These are phyloP conservation scores for Mastigias papua DNA, from an alignment of 30 jellyfish, hydroid and myxozoan genomes.

Conservation along the genomic window DNA sequence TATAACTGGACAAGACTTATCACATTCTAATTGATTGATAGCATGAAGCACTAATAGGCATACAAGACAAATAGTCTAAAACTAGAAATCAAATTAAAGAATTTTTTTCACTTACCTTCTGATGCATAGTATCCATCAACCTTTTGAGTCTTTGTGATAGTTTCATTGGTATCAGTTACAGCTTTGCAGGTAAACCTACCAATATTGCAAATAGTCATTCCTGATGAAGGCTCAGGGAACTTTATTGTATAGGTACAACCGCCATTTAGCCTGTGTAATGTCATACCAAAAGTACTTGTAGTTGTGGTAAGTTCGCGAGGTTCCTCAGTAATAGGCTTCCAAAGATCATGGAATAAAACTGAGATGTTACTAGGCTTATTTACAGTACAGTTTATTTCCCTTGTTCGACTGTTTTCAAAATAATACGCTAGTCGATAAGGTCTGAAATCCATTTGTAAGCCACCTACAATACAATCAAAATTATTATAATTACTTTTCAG, in stretches of 20 bases:
- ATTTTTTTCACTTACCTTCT: no score
- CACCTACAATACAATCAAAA: conserved; percentile 8
- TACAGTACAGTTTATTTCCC: conserved; percentile 16
- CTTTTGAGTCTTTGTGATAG: not conserved
- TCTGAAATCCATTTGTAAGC: not conserved
- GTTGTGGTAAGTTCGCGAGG: not conserved
- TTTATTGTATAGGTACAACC: conserved; percentile 3
- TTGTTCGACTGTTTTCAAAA: not conserved
- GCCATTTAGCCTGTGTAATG: not conserved
- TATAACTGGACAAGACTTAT: no score
- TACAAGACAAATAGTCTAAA: no score
- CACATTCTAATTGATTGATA: no score
- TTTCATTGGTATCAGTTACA: conserved; percentile 3
- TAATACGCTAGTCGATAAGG: not conserved
- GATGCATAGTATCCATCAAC: no score
- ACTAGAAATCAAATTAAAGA: no score
- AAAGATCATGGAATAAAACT: not conserved
- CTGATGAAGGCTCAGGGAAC: not conserved
- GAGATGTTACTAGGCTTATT: conserved; percentile 28
- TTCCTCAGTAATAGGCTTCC: not conserved
- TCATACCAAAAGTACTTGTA: not conserved
- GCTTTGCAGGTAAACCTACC: not conserved
- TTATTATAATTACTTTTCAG: not conserved
- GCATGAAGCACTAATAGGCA: no score
- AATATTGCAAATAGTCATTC: not conserved